These are phyloP conservation scores for Byasa hedistus DNA, from an alignment of 2,888 invertebrate genomes.

Conservation along the genomic window DNA sequence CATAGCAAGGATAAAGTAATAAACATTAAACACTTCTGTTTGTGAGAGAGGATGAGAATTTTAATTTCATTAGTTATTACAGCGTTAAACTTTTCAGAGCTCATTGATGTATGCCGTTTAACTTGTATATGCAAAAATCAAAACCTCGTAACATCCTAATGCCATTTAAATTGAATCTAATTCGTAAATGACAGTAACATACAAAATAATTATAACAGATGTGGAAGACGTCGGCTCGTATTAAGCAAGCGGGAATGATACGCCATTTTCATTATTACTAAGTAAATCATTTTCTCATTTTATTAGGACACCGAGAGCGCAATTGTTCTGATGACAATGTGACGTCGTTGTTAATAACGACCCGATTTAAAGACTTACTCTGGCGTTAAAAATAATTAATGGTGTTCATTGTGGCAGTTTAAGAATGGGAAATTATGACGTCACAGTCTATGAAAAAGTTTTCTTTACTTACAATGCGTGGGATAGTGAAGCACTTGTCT, in stretches of 20 bases:
- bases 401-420: not conserved
- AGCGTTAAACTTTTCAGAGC: too few species aligned
- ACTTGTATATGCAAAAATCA: too few species aligned
- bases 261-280: conserved; percentile 12
- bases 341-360: not conserved
- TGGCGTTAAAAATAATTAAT: conserved; percentile 4
- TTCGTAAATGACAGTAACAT: not conserved
- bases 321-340: conserved; percentile 2
- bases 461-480: too few species aligned
- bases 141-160: too few species aligned
- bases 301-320: not conserved
- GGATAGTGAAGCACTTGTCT: too few species aligned
- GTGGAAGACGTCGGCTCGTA: conserved; percentile 7
- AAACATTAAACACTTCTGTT: too few species aligned
- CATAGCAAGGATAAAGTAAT: too few species aligned
- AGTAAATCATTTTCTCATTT: conserved; percentile 8
- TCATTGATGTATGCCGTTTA: too few species aligned
- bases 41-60: too few species aligned
- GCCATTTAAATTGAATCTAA: too few species aligned
- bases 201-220: conserved; percentile 9
- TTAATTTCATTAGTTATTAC: too few species aligned
- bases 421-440: not conserved
- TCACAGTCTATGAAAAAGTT: not conserved
- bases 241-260: conserved; percentile 3
- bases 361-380: not conserved